These are phyloP conservation scores for Channa striata DNA, from an alignment of 2,797 vertebrate genomes.

Conservation along the genomic window DNA sequence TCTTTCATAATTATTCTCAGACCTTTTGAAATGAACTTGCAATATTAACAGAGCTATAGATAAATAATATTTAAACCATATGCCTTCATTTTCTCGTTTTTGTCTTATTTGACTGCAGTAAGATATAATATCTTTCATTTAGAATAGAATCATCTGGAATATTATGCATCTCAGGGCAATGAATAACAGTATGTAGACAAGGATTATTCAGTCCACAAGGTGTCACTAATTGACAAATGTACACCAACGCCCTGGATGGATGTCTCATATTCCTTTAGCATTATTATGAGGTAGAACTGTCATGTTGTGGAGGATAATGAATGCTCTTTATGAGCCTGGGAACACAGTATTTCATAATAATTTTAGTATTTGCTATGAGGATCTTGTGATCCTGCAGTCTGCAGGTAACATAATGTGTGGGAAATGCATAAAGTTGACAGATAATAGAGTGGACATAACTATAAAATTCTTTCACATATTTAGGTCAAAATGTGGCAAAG, in stretches of 20 bases:
- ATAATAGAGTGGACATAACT: not conserved
- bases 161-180: not conserved
- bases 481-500: not conserved
- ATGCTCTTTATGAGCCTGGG: not conserved
- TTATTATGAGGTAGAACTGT: not conserved
- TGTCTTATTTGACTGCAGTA: not conserved
- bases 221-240: constrained; percentile 72
- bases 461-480: not conserved
- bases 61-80: not conserved
- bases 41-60: too few relatives aligned
- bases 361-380: not conserved
- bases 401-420: too few relatives aligned
- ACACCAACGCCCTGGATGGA: not conserved
- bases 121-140: not conserved
- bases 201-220: constrained; percentile 61
- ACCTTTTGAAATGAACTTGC: not conserved
- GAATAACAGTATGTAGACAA: not conserved
- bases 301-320: not conserved
- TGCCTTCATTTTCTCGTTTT: not conserved
- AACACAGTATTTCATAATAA: not conserved
- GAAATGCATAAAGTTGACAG: too few relatives aligned
- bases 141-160: not conserved
- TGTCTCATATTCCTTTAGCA: not conserved
- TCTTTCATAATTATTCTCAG: not conserved
- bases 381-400: too few relatives aligned